Conservation (phyloP, 2,797 vertebrate species). For the Naso thynnoides region DNA sequence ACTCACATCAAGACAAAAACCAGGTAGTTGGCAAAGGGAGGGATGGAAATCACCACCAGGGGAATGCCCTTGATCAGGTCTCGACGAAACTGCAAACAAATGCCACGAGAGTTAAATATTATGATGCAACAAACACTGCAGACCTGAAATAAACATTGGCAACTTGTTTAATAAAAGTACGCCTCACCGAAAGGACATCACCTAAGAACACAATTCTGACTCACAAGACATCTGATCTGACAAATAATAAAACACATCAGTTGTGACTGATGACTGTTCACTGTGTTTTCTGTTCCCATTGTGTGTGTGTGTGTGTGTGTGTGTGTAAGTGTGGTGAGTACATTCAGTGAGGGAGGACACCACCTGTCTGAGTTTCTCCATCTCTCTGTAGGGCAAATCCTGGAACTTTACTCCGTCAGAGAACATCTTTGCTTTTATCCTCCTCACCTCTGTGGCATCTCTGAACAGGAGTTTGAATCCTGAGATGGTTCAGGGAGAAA, state of each 20-base stretch:
- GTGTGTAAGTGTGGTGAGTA: neutral
- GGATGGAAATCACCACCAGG: slow-evolving; percentile 89
- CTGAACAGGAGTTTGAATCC: slow-evolving; percentile 85
- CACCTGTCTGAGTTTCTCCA: slow-evolving; percentile 94
- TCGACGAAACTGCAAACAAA: slow-evolving; percentile 88
- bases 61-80: slow-evolving; percentile 91
- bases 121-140: slow-evolving; percentile 5
- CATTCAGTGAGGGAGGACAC: neutral
- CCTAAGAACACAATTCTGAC: neutral
- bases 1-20: slow-evolving; percentile 96
- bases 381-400: slow-evolving; percentile 92
- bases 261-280: too few relatives aligned
- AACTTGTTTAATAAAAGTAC: neutral
- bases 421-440: slow-evolving; percentile 84
- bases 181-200: neutral
- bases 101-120: slow-evolving; percentile 15
- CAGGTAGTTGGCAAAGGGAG: slow-evolving; percentile 96
- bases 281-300: too few relatives aligned
- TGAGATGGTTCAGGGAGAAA: slow-evolving; percentile 57
- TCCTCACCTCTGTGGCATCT: slow-evolving; percentile 86
- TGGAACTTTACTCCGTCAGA: slow-evolving; percentile 71
- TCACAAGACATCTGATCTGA: neutral
- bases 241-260: neutral
- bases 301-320: neutral
- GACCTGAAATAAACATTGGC: neutral